Conservation (phyloP, 2,888 invertebrate genomes). For the Parnassius apollo region DNA sequence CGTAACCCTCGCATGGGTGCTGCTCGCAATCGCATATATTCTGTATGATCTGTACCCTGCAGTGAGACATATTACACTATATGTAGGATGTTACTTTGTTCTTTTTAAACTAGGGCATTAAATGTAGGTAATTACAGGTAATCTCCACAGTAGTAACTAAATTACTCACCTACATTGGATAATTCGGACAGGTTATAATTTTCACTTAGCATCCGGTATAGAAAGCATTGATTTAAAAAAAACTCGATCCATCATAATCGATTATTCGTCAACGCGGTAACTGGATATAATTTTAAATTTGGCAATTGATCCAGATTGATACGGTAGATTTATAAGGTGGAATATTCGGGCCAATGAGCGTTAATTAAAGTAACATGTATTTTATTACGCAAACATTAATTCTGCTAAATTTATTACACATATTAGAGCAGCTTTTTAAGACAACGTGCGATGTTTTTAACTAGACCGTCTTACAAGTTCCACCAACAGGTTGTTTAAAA, state of each 20-base stretch:
- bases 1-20: too few species aligned
- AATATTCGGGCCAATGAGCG: conserved; percentile 11
- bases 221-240: conserved; percentile 46
- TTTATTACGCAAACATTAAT: conserved; percentile 18
- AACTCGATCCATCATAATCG: conserved; percentile 50
- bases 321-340: background rate
- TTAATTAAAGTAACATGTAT: conserved; percentile 19
- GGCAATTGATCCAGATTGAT: conserved; percentile 24
- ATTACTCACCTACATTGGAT: conserved; percentile 15
- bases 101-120: too few species aligned
- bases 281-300: conserved; percentile 19
- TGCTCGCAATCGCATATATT: too few species aligned
- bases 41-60: too few species aligned
- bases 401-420: conserved; percentile 16
- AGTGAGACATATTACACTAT: too few species aligned
- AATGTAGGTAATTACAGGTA: background rate
- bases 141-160: conserved; percentile 15
- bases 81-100: too few species aligned
- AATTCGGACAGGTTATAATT: conserved; percentile 33
- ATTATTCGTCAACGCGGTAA: conserved; percentile 32
- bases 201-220: conserved; percentile 56
- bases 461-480: conserved; percentile 5
- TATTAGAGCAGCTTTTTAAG: conserved; percentile 9
- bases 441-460: conserved; percentile 8
- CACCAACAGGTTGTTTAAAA: conserved; percentile 2